Percentiles rank a stretch among this genome's conserved stretches.
Evolutionary conservation across 1,140 invertebrate species (phyloP).

Genomic region (Paraescarpia echinospica): DNA sequence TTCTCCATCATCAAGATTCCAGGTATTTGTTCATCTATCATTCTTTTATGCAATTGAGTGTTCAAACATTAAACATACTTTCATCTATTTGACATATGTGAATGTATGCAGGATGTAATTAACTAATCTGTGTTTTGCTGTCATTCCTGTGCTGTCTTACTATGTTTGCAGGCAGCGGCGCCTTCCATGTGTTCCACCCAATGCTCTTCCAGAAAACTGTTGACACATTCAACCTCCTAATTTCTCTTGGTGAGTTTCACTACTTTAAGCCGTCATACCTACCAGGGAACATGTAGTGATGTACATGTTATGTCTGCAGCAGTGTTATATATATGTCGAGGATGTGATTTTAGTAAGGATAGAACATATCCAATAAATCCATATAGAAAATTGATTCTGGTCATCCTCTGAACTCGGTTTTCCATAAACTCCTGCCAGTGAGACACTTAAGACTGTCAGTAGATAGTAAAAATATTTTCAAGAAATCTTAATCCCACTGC

Average conservation of each 20-base stretch:
- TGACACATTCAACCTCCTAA: conserved; percentile 59
- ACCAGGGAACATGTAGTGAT: neutral
- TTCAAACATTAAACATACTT: conserved; percentile 25
- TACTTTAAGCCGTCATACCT: neutral
- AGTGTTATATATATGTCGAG: too few relatives aligned
- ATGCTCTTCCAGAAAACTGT: conserved; percentile 62
- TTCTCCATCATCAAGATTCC: conserved; percentile 45
- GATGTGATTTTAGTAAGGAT: too few relatives aligned
- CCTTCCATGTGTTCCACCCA: conserved; percentile 65
- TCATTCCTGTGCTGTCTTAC: neutral
- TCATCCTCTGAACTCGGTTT: too few relatives aligned
- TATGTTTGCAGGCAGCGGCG: conserved; percentile 61
- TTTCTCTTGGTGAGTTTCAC: conserved; percentile 38
- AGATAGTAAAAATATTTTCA: too few relatives aligned
- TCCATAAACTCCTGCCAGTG: too few relatives aligned
- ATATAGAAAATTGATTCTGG: too few relatives aligned
- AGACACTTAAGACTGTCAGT: too few relatives aligned
- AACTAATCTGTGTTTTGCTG: too few relatives aligned
- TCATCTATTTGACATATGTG: neutral
- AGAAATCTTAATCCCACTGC: too few relatives aligned
- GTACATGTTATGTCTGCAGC: too few relatives aligned
- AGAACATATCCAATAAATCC: too few relatives aligned
- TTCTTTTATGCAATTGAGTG: conserved; percentile 36
- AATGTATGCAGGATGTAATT: neutral
- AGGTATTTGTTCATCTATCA: conserved; percentile 45